These are phyloP conservation scores for Rhagoletis pomonella DNA, from an alignment of 1,140 invertebrate species.

Conservation along the genomic window DNA sequence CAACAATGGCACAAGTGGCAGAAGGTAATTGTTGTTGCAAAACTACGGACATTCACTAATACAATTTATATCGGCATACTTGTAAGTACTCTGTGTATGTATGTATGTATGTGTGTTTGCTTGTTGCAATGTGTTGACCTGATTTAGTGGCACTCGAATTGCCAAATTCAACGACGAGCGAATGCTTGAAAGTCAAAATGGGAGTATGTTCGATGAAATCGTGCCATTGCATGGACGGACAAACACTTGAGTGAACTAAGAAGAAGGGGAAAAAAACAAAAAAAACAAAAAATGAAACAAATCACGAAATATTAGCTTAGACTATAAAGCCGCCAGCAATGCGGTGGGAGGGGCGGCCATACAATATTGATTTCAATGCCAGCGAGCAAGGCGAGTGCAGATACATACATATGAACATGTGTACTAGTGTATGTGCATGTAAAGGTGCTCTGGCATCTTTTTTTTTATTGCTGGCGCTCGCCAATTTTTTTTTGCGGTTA, in stretches of 20 bases:
- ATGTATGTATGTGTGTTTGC: too few species aligned
- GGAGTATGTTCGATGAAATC: conserved; percentile 1
- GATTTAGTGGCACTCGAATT: neutral
- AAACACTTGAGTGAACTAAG: neutral
- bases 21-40: neutral
- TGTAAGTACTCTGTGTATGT: too few species aligned
- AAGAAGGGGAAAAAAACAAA: neutral
- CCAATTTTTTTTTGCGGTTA: neutral
- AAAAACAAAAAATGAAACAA: too few species aligned
- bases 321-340: neutral
- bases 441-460: too few species aligned
- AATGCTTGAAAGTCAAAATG: neutral
- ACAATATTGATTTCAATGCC: conserved; percentile 4
- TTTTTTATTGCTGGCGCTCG: neutral
- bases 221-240: neutral
- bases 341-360: neutral
- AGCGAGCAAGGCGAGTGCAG: neutral
- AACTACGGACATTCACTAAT: neutral
- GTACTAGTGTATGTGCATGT: too few species aligned
- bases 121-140: neutral
- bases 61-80: too few species aligned
- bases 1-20: neutral
- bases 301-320: neutral
- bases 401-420: too few species aligned
- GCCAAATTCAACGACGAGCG: neutral